Evolutionary conservation across 2,113 vertebrate genomes (phyloP), one percentile per base, ranked within the genome.

Genomic region (Girardinichthys multiradiatus): DNA sequence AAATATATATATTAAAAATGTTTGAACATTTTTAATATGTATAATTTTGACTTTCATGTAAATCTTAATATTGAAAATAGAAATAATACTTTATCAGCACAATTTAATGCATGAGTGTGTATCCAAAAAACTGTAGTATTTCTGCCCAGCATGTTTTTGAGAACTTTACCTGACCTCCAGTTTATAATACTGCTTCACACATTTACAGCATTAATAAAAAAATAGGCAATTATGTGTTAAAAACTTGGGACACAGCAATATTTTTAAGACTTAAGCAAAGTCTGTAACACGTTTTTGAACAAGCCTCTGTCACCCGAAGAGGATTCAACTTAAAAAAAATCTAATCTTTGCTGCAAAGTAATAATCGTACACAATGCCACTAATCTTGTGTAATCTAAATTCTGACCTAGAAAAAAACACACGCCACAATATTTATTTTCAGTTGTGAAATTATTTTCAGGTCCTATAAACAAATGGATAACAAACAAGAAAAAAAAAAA

Each of bases 361-460:
- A 59, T 69, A 69, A 27, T 59, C 33, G n/a, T 19, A 31, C 31
- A 37, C 54, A 48, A 4, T 65, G 39, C 68, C 57, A 33, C 37
- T 60, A 78, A 72, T 66, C 8, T 64, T 28, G n/a, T 69, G 29
- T 30, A 28, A 21, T 69, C 54, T 57, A 33, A 69, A 28, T 69
- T 14, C 11, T 29, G 54, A 39, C 31, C 33, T 29, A 69, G 28
- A 59, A 58, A 58, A 12, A 39, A 39, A 39, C 37, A 2, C 14
- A 69, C 8, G 35, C 31, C 30, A 26, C 24, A 26, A 9, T 54
- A 33, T 57, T 57, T 54, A 14, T 26, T 21, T 35, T 68, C 21
- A n/a, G 4, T 57, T 70, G 19, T n/a, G 58, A 27, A 57, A 64
- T 64, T 10, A 29, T 71, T 71, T 77, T 30, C n/a, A 65, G 33